Conservation (phyloP, 2,797 vertebrate species). For the Loris lydekkerianus region DNA sequence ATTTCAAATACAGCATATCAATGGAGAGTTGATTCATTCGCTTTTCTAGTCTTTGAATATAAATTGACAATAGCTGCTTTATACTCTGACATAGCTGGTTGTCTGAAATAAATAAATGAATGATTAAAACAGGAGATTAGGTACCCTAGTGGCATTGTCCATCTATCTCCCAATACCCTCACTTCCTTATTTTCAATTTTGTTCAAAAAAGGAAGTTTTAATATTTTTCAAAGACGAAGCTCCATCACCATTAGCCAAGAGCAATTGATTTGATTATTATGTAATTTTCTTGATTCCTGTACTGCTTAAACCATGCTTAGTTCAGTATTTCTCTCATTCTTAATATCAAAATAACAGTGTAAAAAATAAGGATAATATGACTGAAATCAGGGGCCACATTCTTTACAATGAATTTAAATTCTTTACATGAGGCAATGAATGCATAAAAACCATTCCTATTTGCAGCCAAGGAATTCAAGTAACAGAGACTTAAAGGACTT, state of each 20-base stretch:
- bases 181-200: conserved; percentile 29
- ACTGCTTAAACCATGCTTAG: neutral
- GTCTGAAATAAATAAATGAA: neutral
- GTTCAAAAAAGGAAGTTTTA: neutral
- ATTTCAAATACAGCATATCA: neutral
- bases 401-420: neutral
- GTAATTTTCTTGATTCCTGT: neutral
- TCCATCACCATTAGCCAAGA: neutral
- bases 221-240: neutral
- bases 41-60: neutral
- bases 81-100: neutral
- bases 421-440: neutral
- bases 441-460: neutral
- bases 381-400: neutral
- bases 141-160: neutral
- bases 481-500: neutral
- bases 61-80: neutral
- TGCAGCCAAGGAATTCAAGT: neutral
- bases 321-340: neutral
- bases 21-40: neutral
- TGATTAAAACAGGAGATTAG: neutral
- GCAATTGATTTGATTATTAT: neutral
- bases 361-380: neutral
- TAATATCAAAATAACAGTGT: neutral
- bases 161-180: neutral